Percentiles rank a stretch among this genome's conserved stretches.
phyloP scores from a whole-genome alignment of 2,888 invertebrate species.

The Caenorhabditis sp. region DNA sequence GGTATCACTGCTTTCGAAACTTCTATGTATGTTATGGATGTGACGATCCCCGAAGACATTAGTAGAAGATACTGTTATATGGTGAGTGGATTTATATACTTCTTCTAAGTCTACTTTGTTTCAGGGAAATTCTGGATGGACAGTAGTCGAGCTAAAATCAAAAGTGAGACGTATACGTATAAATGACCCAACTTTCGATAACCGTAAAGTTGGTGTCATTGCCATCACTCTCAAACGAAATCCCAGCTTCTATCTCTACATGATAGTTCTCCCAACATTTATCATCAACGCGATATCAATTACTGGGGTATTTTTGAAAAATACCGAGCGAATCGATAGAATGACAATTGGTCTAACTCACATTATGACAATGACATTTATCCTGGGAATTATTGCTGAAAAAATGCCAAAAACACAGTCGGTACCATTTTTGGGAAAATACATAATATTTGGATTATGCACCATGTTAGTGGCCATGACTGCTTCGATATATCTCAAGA shows the following conservation, averaged over 20 bases:
- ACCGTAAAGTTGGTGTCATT: not conserved
- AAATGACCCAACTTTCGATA: not conserved
- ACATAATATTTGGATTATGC: conserved; percentile 20
- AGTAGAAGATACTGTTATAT: too few relatives aligned
- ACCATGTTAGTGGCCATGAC: conserved; percentile 32
- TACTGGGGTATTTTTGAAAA: conserved; percentile 20
- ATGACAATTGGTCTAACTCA: conserved; percentile 31
- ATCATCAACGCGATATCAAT: conserved; percentile 29
- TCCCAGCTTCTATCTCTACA: conserved; percentile 30
- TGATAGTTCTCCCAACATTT: conserved; percentile 28
- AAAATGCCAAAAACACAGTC: conserved; percentile 25
- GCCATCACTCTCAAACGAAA: conserved; percentile 5
- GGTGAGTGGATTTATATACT: too few relatives aligned
- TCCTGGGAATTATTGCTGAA: conserved; percentile 32
- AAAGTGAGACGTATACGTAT: not conserved
- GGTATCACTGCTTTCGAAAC: not conserved
- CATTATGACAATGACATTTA: conserved; percentile 40
- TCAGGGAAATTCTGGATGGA: not conserved
- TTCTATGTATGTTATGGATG: not conserved
- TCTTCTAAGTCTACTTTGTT: too few relatives aligned
- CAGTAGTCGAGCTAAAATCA: not conserved
- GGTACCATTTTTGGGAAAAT: conserved; percentile 24
- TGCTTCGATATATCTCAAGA: not conserved
- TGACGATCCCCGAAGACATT: too few relatives aligned
- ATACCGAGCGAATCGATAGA: conserved; percentile 24